Evolutionary conservation across 1,140 invertebrate genomes (phyloP), one percentile per base, ranked within the genome.

Genomic region (Saccostrea echinata): DNA sequence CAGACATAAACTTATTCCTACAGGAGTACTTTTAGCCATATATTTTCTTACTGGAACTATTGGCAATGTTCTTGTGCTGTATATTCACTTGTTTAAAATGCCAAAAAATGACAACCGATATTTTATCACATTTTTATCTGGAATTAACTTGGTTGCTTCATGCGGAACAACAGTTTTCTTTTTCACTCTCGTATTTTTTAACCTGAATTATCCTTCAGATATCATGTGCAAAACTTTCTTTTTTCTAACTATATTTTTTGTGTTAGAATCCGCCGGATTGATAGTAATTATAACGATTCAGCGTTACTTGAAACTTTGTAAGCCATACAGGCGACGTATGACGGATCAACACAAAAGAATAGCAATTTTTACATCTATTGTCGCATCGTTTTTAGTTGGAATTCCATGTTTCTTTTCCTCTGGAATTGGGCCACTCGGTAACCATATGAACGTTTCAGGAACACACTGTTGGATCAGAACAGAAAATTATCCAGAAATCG

Each of bases 181-280:
- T 30, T 76, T 76, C 27, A 76, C 68, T 3, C 68, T 30, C 2
- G 33, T 33, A 30, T 76, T 30, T 76, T 76, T 76, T 27, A 76
- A 76, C 68, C 9, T 76, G 11, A 76, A 76, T 30, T 76, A 76
- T 76, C 68, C 68, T 4, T 76, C 68, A 11, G 68, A 76, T 30
- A 30, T 27, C 11, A 76, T 76, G 68, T 76, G 68, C 18, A 76
- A 76, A 30, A 76, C 27, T 12, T 76, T 76, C 27, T 18, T 76
- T 76, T 76, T 30, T 30, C 27, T 76, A 11, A 76, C 68, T 3
- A 27, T 76, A 16, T 76, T 30, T 30, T 76, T 76, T 27, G 68
- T 76, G 11, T 12, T 76, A 27, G 68, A 76, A 76, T 76, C 68
- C 16, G 68, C 68, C 3, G 24, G 68, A 13, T 33, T 76, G 11